phyloP scores from a whole-genome alignment of 2,797 vertebrate species.

The Chaenodraco wilsoni region DNA sequence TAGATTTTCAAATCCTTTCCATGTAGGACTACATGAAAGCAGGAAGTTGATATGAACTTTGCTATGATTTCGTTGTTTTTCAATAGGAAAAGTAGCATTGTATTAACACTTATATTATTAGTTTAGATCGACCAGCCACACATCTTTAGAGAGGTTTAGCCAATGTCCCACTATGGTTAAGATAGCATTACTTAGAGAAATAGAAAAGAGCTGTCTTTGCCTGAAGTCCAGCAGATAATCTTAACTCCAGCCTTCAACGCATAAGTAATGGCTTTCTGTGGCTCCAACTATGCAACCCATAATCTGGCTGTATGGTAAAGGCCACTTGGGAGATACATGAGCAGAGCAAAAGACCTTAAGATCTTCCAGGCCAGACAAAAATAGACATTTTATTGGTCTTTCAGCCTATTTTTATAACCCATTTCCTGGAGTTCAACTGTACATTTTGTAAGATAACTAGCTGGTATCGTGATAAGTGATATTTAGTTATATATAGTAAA shows the following conservation, averaged over 20 bases:
- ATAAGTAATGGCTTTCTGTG: constrained; percentile 72
- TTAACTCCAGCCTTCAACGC: constrained; percentile 65
- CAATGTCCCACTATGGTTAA: neutral
- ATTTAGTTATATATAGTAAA: too few species aligned
- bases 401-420: constrained; percentile 50
- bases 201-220: constrained; percentile 31
- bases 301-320: constrained; percentile 71
- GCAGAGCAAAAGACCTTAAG: constrained; percentile 38
- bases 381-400: constrained; percentile 44
- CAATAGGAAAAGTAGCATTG: neutral
- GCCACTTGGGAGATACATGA: constrained; percentile 62
- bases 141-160: neutral
- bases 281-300: constrained; percentile 66
- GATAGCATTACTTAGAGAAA: neutral
- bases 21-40: neutral
- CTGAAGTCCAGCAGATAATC: constrained; percentile 67
- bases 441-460: constrained; percentile 8
- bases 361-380: constrained; percentile 38
- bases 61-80: neutral
- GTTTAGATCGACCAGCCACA: neutral
- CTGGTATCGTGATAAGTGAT: neutral
- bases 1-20: neutral
- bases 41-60: neutral
- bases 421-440: constrained; percentile 16
- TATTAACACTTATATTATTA: neutral